A percentile compares a stretch with the other conserved stretches of the same genome.
phyloP scores from a whole-genome alignment of 2,888 invertebrate species.

The Serrognathus titanus region DNA sequence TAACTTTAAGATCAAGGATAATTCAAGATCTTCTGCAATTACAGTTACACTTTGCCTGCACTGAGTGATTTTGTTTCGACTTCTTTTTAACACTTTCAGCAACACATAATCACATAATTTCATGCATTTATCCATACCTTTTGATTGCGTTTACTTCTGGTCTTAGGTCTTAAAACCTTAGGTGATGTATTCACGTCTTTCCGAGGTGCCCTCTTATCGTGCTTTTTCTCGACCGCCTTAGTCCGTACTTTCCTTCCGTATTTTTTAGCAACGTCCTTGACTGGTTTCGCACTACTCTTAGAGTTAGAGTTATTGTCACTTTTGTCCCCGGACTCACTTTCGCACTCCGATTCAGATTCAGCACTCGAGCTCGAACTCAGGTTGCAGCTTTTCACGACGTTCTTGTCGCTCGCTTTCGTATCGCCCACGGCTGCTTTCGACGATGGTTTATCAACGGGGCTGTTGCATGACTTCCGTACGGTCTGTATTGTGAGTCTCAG shows the following conservation, averaged over 20 bases:
- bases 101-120: no score
- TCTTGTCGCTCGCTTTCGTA: conserved; percentile 17
- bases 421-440: conserved; percentile 19
- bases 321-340: conserved; percentile 49
- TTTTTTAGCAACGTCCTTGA: conserved; percentile 26
- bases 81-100: no score
- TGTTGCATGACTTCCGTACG: conserved; percentile 52
- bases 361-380: conserved; percentile 51
- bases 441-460: conserved; percentile 35
- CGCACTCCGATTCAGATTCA: conserved; percentile 48
- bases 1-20: no score
- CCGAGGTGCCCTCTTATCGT: conserved; percentile 24
- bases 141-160: conserved; percentile 35
- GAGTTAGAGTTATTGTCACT: conserved; percentile 23
- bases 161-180: conserved; percentile 24
- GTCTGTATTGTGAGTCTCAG: conserved; percentile 61
- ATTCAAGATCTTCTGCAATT: no score
- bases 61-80: no score
- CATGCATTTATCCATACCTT: conserved; percentile 10
- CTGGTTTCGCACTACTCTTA: conserved; percentile 10
- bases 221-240: conserved; percentile 44
- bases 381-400: conserved; percentile 40
- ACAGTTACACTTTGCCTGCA: no score
- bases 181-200: conserved; percentile 16
- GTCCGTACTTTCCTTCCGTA: conserved; percentile 40